Base-by-base conservation (phyloP, 2,888 invertebrate genomes). In the Pseudococcus longispinus region DNA sequence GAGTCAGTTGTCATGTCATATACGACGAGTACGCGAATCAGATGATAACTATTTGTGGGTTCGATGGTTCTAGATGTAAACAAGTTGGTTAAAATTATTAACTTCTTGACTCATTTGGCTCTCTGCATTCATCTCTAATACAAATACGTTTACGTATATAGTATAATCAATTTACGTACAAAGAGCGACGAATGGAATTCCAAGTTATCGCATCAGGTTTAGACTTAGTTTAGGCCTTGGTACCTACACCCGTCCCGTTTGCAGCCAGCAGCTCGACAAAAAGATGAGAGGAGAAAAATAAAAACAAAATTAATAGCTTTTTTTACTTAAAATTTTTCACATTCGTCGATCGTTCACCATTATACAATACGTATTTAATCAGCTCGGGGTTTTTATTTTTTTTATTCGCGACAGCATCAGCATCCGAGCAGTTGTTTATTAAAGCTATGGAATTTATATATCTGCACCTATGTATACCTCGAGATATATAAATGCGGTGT, bases 311-410 rank as follows among this genome's bases (percentile, higher is more conserved):
- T 37, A 80, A 80, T 42, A 42, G 77, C 42, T 42, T 37, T 80
- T 80, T 80, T 42, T 80, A 80, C 77, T 42, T 42, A 80, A 80
- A 80, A 80, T 42, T 80, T 80, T 80, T 80, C 77, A 80, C 77
- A 80, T 80, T 80, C 77, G 77, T 13, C 42, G 26, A 80, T 80
- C 42, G 37, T 80, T 80, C 77, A 20, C 20, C 23, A 13, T 15
- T 60, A 23, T 23, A 80, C 77, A 80, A 80, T 80, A 80, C 42
- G 77, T 80, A 80, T 80, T 80, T 80, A 80, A 80, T 80, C 77
- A 80, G 77, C 77, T 37, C 42, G 42, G 13, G 15, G 26, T 70
- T 80, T 80, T 80, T 32, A 32, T 32, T 70, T 29, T 32, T 70
- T 32, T 18, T 60, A 23, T 60, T 60, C 55, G 55, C 55, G n/a